These are phyloP conservation scores for Lacanobia wlatinum DNA, from an alignment of 2,888 invertebrate species.

Conservation along the genomic window DNA sequence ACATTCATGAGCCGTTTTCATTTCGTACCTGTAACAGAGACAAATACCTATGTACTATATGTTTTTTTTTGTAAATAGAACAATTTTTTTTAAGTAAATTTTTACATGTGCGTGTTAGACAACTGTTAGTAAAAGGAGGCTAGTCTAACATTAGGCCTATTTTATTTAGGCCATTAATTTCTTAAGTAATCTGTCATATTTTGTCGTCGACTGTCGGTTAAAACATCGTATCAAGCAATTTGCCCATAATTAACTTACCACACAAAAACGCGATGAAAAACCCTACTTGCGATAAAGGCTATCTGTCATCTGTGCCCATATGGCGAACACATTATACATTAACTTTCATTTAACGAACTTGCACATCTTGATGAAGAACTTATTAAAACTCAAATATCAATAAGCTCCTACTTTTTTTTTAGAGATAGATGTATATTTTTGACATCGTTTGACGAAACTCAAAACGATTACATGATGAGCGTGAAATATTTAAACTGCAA, in stretches of 20 bases:
- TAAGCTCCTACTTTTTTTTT: not conserved
- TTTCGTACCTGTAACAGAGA: not conserved
- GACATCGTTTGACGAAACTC: not conserved
- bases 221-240: constrained; percentile 10
- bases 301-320: constrained; percentile 33
- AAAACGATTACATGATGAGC: constrained; percentile 8
- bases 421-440: not conserved
- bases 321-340: constrained; percentile 29
- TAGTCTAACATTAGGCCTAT: constrained; percentile 1
- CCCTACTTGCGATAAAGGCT: constrained; percentile 2
- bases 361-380: constrained; percentile 14
- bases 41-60: not conserved
- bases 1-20: not conserved
- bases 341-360: constrained; percentile 25
- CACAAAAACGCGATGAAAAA: constrained; percentile 24
- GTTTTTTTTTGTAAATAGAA: no score
- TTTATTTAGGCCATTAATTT: constrained; percentile 13
- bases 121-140: not conserved
- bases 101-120: not conserved
- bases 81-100: no score
- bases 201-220: not conserved
- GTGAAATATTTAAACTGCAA: constrained; percentile 30
- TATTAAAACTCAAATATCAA: not conserved
- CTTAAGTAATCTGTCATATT: constrained; percentile 2
- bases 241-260: constrained; percentile 5